phyloP scores from a whole-genome alignment of 2,797 vertebrate species.

The Borostomias antarcticus region DNA sequence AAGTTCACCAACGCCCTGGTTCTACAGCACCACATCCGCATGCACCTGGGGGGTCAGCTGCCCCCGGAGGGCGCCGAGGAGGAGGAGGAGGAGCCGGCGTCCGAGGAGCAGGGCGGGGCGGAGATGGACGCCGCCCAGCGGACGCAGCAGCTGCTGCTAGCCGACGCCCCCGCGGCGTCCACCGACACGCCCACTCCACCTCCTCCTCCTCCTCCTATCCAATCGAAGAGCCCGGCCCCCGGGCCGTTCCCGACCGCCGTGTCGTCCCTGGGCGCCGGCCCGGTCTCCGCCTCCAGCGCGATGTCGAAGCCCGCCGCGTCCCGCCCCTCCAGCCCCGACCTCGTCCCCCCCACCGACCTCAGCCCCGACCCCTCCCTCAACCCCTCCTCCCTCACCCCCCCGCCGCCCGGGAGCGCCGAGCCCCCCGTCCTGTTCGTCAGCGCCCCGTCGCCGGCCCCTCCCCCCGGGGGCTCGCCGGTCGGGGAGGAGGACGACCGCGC shows the following conservation, averaged over 20 bases:
- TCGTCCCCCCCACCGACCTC: constrained; percentile 71
- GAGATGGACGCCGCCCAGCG: constrained; percentile 45
- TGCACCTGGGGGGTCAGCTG: constrained; percentile 91
- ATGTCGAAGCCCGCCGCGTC: constrained; percentile 61
- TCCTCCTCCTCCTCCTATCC: constrained; percentile 23
- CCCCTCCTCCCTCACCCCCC: constrained; percentile 59
- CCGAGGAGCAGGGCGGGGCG: constrained; percentile 57
- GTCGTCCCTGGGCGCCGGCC: constrained; percentile 17
- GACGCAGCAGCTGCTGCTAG: background rate
- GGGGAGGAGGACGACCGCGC: constrained; percentile 40
- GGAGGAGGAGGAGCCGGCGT: constrained; percentile 59
- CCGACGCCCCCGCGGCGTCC: constrained; percentile 56
- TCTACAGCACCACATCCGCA: constrained; percentile 91
- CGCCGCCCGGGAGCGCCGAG: constrained; percentile 54
- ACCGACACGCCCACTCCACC: constrained; percentile 23
- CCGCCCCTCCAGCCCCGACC: constrained; percentile 70
- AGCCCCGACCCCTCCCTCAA: constrained; percentile 73
- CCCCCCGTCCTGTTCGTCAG: constrained; percentile 67
- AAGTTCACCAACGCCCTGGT: constrained; percentile 92
- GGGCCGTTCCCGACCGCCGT: constrained; percentile 49
- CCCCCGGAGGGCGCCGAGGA: constrained; percentile 72
- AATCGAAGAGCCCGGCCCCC: constrained; percentile 39
- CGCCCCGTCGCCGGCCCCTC: constrained; percentile 43
- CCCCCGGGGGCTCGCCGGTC: constrained; percentile 34
- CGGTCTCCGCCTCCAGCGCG: constrained; percentile 34